A percentile compares a stretch with the other conserved stretches of the same genome.
These are phyloP conservation scores for Troides aeacus DNA, from an alignment of 2,888 invertebrate genomes.

Conservation along the genomic window DNA sequence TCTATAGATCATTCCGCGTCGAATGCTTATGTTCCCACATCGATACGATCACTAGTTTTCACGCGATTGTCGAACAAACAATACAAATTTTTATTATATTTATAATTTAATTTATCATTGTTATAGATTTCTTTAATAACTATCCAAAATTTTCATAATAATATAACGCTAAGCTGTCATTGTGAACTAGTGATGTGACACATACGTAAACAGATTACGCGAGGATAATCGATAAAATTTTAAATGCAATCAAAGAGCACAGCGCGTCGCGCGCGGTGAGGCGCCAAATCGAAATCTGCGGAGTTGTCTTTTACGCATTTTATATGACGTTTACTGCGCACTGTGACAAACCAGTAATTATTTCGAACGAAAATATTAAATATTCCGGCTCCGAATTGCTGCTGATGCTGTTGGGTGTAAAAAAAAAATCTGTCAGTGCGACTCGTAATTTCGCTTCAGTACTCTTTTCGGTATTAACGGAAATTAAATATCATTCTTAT, in stretches of 20 bases:
- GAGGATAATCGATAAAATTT: slow-evolving; percentile 22
- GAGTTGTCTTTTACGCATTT: slow-evolving; percentile 42
- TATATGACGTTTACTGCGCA: slow-evolving; percentile 41
- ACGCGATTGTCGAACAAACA: no score
- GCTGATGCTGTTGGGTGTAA: slow-evolving; percentile 15
- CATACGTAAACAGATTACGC: neutral
- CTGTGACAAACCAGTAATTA: slow-evolving; percentile 48
- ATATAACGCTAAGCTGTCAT: no score
- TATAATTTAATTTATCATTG: no score
- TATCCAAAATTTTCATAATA: no score
- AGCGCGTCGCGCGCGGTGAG: slow-evolving; percentile 38
- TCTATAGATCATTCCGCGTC: no score
- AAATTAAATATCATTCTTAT: slow-evolving; percentile 27
- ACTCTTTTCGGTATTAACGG: slow-evolving; percentile 28
- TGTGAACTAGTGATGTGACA: no score
- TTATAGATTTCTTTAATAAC: no score
- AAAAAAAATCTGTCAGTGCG: slow-evolving; percentile 26
- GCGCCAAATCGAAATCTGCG: slow-evolving; percentile 36
- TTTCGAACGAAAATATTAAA: slow-evolving; percentile 44
- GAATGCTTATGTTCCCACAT: no score
- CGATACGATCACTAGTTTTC: no score
- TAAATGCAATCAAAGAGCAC: slow-evolving; percentile 30
- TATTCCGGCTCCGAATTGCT: slow-evolving; percentile 39
- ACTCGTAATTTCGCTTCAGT: slow-evolving; percentile 27
- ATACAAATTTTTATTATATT: no score